These are phyloP conservation scores for Sarcophaga variegata DNA, from an alignment of 2,888 invertebrate species.

Conservation along the genomic window DNA sequence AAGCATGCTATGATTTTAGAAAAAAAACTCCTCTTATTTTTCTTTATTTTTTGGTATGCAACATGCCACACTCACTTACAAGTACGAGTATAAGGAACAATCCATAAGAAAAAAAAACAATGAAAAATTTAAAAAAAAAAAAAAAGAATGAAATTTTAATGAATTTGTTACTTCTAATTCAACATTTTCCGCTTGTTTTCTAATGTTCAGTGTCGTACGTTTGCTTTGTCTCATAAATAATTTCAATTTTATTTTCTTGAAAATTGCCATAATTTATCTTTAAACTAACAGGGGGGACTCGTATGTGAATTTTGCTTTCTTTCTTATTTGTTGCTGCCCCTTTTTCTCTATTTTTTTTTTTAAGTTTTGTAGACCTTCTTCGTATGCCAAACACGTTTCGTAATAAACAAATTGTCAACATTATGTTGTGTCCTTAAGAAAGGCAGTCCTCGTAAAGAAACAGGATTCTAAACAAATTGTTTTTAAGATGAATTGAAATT, in stretches of 20 bases:
- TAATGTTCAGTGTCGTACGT: not conserved
- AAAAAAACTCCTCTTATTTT: not conserved
- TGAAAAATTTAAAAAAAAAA: conserved; percentile 1
- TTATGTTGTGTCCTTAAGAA: conserved; percentile 56
- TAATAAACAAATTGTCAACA: conserved; percentile 69
- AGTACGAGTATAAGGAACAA: not conserved
- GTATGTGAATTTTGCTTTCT: not conserved
- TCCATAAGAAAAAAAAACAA: conserved; percentile 2
- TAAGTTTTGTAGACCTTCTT: not conserved
- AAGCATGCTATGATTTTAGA: conserved; percentile 55
- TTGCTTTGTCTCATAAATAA: conserved; percentile 38
- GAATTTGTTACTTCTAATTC: conserved; percentile 40
- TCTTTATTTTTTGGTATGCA: conserved; percentile 46
- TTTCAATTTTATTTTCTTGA: conserved; percentile 60
- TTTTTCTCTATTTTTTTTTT: not conserved
- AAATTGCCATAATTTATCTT: conserved; percentile 59
- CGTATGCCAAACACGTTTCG: conserved; percentile 64
- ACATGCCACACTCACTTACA: conserved; percentile 4
- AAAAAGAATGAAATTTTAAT: conserved; percentile 51
- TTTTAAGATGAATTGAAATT: conserved; percentile 42
- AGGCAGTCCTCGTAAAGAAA: conserved; percentile 15
- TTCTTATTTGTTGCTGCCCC: not conserved
- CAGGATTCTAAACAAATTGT: conserved; percentile 48
- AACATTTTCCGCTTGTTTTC: conserved; percentile 11
- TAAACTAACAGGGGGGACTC: not conserved